A percentile compares a stretch with the other conserved stretches of the same genome.
Conservation (phyloP, 1,140 invertebrate species). For the fruit fly (Drosophila melanogaster) region DNA sequence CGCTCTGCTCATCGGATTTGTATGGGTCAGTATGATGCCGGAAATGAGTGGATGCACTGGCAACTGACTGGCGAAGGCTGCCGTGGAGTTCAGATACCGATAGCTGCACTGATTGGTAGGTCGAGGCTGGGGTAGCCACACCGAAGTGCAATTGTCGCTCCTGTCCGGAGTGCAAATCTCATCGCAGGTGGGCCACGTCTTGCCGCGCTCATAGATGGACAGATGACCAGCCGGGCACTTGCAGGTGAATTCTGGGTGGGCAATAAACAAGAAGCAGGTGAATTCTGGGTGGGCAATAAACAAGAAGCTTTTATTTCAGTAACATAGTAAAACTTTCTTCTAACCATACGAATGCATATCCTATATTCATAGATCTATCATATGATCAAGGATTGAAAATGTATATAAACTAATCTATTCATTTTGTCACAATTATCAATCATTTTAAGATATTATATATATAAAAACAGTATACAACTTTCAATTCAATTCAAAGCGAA, state of each 20-base stretch:
- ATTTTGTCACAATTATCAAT: no score
- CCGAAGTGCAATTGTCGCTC: conserved; percentile 36
- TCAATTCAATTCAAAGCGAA: no score
- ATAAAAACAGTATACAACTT: no score
- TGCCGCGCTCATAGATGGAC: conserved; percentile 59
- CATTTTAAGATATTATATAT: no score
- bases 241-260: conserved; percentile 55
- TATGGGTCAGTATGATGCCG: conserved; percentile 40
- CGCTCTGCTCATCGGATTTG: conserved; percentile 30
- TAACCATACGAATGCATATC: no score
- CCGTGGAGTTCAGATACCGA: conserved; percentile 54
- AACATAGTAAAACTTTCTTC: no score
- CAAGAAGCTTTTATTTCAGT: no score
- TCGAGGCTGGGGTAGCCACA: conserved; percentile 18
- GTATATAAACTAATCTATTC: no score
- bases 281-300: conserved; percentile 36
- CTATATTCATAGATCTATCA: no score
- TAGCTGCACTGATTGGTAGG: conserved; percentile 22
- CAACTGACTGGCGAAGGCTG: conserved; percentile 27
- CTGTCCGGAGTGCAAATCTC: conserved; percentile 49
- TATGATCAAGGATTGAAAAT: no score
- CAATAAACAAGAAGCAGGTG: conserved; percentile 10
- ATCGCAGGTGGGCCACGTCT: conserved; percentile 64
- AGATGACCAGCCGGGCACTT: conserved; percentile 53
- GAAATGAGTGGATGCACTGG: conserved; percentile 25